Percentiles rank a stretch among this genome's conserved stretches.
Conservation (phyloP, 2,797 vertebrate genomes). For the Erethizon dorsatum region DNA sequence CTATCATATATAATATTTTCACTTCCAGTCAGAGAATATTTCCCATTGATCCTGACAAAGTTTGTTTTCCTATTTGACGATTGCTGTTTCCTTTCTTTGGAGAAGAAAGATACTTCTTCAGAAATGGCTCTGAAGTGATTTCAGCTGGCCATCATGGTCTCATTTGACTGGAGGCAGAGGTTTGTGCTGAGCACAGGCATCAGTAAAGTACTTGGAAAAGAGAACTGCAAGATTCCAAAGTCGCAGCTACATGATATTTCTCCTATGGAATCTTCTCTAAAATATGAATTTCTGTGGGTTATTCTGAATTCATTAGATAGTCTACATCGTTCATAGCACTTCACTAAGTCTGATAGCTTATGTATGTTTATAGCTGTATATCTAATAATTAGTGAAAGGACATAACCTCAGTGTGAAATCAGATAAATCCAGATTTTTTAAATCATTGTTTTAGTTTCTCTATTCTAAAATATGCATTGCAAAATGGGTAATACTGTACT, state of each 20-base stretch:
- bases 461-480: conserved; percentile 40
- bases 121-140: not conserved
- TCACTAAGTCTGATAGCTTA: not conserved
- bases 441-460: conserved; percentile 35
- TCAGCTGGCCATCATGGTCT: not conserved
- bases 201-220: not conserved
- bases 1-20: conserved; percentile 10
- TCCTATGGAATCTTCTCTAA: not conserved
- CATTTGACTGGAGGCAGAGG: not conserved
- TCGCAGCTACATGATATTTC: not conserved
- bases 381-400: not conserved
- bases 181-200: not conserved
- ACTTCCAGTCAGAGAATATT: conserved; percentile 1
- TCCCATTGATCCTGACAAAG: not conserved
- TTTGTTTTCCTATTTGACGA: not conserved
- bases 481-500: not conserved
- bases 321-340: not conserved
- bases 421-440: not conserved
- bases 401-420: not conserved
- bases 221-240: not conserved
- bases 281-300: not conserved
- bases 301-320: not conserved
- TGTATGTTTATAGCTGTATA: not conserved
- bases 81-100: conserved; percentile 42
- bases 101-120: not conserved